Base-by-base conservation (phyloP, 2,113 vertebrate genomes). In the Alligator mississippiensis region DNA sequence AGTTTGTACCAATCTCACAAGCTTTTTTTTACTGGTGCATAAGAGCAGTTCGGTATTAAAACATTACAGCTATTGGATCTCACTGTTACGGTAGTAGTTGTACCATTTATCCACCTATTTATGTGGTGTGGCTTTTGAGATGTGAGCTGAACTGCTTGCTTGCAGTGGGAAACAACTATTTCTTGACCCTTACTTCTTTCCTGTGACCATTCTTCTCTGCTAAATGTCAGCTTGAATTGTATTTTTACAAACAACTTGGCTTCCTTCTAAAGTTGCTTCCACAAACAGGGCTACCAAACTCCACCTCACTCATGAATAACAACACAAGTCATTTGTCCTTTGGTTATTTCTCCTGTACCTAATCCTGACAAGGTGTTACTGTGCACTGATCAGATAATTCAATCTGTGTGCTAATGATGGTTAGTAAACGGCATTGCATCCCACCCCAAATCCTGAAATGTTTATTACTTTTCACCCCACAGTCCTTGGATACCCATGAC, bases 201-300 rank as follows among this genome's bases (percentile, higher is more conserved):
- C 54, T 93, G 17, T 85, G 91, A 92, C 84, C 91, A 70, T 85
- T 92, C 55, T 12, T 11, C 89, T 95, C 77, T 83, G 54, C 63
- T 90, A 94, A 94, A 85, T 89, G 91, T 92, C 91, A 93, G 88
- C 82, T 96, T 93, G 94, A 96, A 87, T 18, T 93, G 77, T 70
- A 89, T 90, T 91, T 93, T 96, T 97, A 96, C 95, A 95, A 93
- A 93, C 96, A 94, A 96, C 77, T 94, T 93, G 95, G 91, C 87
- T 82, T 87, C 92, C 70, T 30, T 96, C 96, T 94, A 95, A 90
- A 92, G 94, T 93, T 89, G 84, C 77, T 90, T 88, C 74, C 88
- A 92, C 94, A 97, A 96, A 96, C 89, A 77, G n/a, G 19, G 64
- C n/a, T 30, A 68, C n/a, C 28, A 68, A 68, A 30, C 15, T n/a